These are phyloP conservation scores for Drosophila birchii DNA, from an alignment of 2,888 invertebrate species.

Conservation along the genomic window DNA sequence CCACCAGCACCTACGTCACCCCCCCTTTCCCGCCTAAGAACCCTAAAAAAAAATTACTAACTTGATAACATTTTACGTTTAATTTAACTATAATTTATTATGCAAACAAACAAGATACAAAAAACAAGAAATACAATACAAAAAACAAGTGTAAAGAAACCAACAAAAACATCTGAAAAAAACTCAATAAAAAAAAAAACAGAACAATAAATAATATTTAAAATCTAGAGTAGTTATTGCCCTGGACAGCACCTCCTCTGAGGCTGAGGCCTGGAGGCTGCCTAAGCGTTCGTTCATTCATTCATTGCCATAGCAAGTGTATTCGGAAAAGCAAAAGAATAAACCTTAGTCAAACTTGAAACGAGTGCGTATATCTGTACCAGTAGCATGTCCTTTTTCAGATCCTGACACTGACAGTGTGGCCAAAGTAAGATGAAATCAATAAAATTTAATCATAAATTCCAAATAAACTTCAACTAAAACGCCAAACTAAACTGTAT, in stretches of 20 bases:
- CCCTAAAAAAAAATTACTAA: conserved; percentile 46
- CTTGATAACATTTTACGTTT: conserved; percentile 69
- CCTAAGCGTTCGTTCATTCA: conserved; percentile 18
- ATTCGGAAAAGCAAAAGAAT: conserved; percentile 42
- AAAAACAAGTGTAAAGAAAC: conserved; percentile 63
- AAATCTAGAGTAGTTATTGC: conserved; percentile 45
- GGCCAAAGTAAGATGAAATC: not conserved
- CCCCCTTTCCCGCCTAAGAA: conserved; percentile 40
- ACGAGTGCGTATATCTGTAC: conserved; percentile 6
- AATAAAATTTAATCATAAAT: too few species aligned
- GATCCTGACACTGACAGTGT: not conserved
- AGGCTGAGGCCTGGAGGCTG: not conserved
- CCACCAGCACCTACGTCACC: conserved; percentile 14
- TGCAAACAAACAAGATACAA: conserved; percentile 68
- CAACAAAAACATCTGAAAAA: conserved; percentile 48
- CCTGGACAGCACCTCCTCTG: conserved; percentile 4
- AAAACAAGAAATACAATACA: conserved; percentile 63
- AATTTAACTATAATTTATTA: conserved; percentile 77
- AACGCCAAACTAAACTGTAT: not conserved
- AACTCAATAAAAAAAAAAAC: conserved; percentile 62
- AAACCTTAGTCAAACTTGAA: conserved; percentile 33
- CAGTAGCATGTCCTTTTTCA: conserved; percentile 10
- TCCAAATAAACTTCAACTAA: too few species aligned
- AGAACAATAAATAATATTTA: conserved; percentile 72
- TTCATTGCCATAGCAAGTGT: conserved; percentile 37